phyloP scores from a whole-genome alignment of 1,140 invertebrate genomes.

The Pseudomyrmex gracilis region DNA sequence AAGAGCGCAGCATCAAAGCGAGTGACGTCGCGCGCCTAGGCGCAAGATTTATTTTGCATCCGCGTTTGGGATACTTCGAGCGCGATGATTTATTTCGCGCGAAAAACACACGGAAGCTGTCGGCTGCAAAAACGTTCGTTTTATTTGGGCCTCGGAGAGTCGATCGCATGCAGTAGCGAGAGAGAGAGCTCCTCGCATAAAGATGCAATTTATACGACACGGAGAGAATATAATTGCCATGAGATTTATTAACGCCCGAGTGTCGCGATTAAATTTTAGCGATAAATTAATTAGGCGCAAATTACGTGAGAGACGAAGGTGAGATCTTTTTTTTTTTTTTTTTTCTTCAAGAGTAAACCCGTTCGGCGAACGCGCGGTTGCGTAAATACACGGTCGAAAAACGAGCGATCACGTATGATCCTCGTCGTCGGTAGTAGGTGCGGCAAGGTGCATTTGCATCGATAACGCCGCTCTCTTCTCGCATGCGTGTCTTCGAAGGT shows the following conservation, averaged over 20 bases:
- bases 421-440: conserved; percentile 61
- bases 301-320: background rate
- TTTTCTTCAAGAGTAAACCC: background rate
- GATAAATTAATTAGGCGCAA: conserved; percentile 47
- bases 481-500: conserved; percentile 67
- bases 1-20: background rate
- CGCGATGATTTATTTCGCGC: background rate
- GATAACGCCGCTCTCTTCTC: conserved; percentile 59
- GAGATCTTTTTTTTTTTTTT: conserved; percentile 12
- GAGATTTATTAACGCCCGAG: background rate
- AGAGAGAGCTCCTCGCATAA: too few relatives aligned
- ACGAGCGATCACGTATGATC: conserved; percentile 56
- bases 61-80: background rate
- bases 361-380: background rate
- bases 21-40: background rate
- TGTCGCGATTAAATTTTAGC: conserved; percentile 21
- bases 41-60: conserved; percentile 10
- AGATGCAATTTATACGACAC: conserved; percentile 4
- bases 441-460: conserved; percentile 73
- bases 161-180: background rate
- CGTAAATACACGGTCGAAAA: conserved; percentile 32
- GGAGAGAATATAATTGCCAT: conserved; percentile 1
- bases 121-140: background rate
- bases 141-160: background rate
- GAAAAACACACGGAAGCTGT: background rate